phyloP scores from a whole-genome alignment of 2,888 invertebrate genomes.

The Euspilapteryx auroguttella region DNA sequence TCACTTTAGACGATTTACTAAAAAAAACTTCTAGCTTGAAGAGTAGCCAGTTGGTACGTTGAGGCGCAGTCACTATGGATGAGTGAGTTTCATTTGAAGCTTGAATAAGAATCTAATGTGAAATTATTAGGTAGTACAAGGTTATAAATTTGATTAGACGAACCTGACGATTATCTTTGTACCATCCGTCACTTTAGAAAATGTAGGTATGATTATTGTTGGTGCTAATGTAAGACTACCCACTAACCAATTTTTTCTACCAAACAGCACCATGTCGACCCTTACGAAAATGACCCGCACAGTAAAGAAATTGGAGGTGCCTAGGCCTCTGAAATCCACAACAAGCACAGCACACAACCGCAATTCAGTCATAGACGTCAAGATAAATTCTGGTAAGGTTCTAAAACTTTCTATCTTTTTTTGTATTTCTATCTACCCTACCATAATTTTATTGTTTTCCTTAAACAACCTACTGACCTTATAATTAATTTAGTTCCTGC shows the following conservation, averaged over 20 bases:
- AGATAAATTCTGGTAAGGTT: slow-evolving; percentile 50
- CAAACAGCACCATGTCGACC: slow-evolving; percentile 58
- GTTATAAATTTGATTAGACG: no score
- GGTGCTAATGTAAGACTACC: no score
- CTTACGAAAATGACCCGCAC: slow-evolving; percentile 68
- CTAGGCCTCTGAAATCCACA: slow-evolving; percentile 70
- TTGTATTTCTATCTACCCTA: neutral
- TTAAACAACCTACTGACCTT: no score
- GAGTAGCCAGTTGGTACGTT: slow-evolving; percentile 27
- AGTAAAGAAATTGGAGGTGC: slow-evolving; percentile 74
- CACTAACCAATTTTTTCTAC: no score
- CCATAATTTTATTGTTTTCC: neutral
- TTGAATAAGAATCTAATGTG: no score
- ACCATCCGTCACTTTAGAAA: no score
- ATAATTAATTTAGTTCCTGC: no score
- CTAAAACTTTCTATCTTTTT: neutral
- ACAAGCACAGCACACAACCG: slow-evolving; percentile 58
- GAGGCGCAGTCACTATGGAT: slow-evolving; percentile 49
- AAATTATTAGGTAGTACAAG: neutral
- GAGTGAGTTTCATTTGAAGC: slow-evolving; percentile 58
- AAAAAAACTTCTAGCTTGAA: slow-evolving; percentile 40
- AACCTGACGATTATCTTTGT: slow-evolving; percentile 2
- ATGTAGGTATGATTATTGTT: no score
- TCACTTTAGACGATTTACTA: slow-evolving; percentile 52
- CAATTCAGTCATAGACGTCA: slow-evolving; percentile 52